Base-by-base conservation (phyloP, 1,140 invertebrate species). In the Cataglyphis hispanica region DNA sequence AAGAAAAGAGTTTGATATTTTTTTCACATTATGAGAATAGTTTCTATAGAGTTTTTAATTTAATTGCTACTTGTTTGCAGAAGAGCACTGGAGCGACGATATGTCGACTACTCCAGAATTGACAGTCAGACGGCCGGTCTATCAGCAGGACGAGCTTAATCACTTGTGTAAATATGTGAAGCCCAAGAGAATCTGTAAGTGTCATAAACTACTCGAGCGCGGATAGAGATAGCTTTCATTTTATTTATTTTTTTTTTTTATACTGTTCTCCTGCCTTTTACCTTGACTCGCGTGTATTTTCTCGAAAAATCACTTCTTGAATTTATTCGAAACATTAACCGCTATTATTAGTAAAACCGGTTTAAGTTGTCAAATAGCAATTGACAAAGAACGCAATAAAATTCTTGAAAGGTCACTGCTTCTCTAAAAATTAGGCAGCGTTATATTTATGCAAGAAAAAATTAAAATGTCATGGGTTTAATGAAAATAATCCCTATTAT, bases 81-180 rank as follows among this genome's bases (percentile, higher is more conserved):
- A 89, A 89, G 88, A 89, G 43, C 77, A 89, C 16, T 67, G 67
- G 19, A 89, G 77, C 76, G 88, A 89, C 88, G 92, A 94, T 3
- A 95, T 96, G 93, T 94, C 95, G 13, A 94, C 93, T 61, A 93
- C 95, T 84, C 94, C 95, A 19, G 96, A 96, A 91, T 90, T 95
- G 43, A 93, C 95, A 46, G 96, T 96, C 4, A 94, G 94, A 74
- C 90, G 95, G 53, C 95, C 95, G 8, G 91, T 96, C 43, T 96
- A 96, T 87, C 95, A 95, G 80, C 95, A 95, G 88, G 95, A 96
- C 77, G 95, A 96, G 77, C 91, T 96, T n/a, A 91, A 96, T 87
- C 90, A 92, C 22, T 93, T 94, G 85, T 93, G 90, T 60, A 91
- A 93, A 69, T 94, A 94, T 25, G 81, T 74, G n/a, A 92, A 92